phyloP scores from a whole-genome alignment of 2,797 vertebrate species.

The Acipenser oxyrinchus region DNA sequence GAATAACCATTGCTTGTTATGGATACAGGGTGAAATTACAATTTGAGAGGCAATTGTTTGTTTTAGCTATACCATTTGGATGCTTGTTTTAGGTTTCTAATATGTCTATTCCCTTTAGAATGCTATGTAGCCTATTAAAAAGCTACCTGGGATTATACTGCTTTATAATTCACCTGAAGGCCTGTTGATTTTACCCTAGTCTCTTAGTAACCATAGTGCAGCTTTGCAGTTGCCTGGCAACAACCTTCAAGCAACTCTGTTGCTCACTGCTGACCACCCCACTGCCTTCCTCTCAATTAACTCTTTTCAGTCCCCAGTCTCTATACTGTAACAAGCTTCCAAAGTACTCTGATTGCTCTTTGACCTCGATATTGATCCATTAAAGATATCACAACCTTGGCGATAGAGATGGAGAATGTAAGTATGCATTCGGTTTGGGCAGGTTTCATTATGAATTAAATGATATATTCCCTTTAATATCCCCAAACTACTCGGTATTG shows the following conservation, averaged over 20 bases:
- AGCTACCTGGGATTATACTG: not conserved
- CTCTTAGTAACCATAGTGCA: not conserved
- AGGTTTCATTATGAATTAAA: not conserved
- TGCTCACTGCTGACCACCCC: not conserved
- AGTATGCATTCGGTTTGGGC: not conserved
- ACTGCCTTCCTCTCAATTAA: constrained; percentile 4
- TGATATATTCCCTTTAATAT: too few relatives aligned
- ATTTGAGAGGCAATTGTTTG: too few relatives aligned
- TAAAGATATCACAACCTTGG: not conserved
- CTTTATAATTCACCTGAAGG: constrained; percentile 2
- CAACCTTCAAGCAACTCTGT: not conserved
- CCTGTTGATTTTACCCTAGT: not conserved
- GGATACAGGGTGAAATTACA: too few relatives aligned
- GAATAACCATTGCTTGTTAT: too few relatives aligned
- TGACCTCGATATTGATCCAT: not conserved
- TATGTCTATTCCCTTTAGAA: too few relatives aligned
- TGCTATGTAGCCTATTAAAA: not conserved
- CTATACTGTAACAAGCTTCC: not conserved
- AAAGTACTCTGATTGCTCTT: not conserved
- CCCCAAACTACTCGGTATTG: too few relatives aligned
- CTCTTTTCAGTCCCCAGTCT: not conserved
- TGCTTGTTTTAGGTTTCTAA: too few relatives aligned
- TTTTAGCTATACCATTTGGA: too few relatives aligned
- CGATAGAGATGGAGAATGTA: not conserved
- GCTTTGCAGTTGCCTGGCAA: constrained; percentile 15